phyloP scores from a whole-genome alignment of 2,888 invertebrate genomes.

The Hydraecia micacea region DNA sequence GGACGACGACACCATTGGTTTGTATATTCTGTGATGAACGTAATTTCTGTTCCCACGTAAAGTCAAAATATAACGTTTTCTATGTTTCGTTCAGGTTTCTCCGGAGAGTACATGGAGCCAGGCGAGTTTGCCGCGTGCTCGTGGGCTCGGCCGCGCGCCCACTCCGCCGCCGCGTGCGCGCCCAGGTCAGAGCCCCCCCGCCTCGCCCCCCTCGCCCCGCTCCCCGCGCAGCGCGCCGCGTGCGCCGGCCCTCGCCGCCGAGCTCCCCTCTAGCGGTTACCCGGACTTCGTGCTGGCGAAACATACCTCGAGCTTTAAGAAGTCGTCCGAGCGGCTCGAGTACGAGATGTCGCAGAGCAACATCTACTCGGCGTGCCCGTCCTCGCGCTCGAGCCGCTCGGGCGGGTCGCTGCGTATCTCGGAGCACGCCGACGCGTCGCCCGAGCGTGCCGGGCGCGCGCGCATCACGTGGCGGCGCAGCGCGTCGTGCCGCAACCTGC shows the following conservation, averaged over 20 bases:
- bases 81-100: slow-evolving; percentile 77
- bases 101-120: slow-evolving; percentile 90
- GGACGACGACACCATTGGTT: slow-evolving; percentile 90
- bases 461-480: slow-evolving; percentile 93
- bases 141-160: slow-evolving; percentile 87
- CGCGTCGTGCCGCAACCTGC: slow-evolving; percentile 95
- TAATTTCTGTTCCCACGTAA: background rate
- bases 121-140: slow-evolving; percentile 83
- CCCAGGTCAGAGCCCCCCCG: slow-evolving; percentile 69
- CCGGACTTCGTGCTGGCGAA: slow-evolving; percentile 87
- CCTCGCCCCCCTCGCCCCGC: slow-evolving; percentile 68
- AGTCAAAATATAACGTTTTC: background rate
- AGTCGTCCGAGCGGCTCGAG: slow-evolving; percentile 88
- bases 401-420: slow-evolving; percentile 79
- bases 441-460: slow-evolving; percentile 79
- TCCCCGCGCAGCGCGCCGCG: slow-evolving; percentile 72
- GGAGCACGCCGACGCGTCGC: slow-evolving; percentile 69
- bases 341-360: slow-evolving; percentile 90
- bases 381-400: slow-evolving; percentile 84
- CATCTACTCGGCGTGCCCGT: slow-evolving; percentile 89
- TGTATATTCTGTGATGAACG: slow-evolving; percentile 56
- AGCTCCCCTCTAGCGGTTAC: slow-evolving; percentile 84
- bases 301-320: slow-evolving; percentile 85
- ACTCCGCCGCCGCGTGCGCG: slow-evolving; percentile 88
- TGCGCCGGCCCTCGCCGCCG: slow-evolving; percentile 79